Evolutionary conservation across 2,888 invertebrate species (phyloP).

Genomic region (Cephus rjabovi): DNA sequence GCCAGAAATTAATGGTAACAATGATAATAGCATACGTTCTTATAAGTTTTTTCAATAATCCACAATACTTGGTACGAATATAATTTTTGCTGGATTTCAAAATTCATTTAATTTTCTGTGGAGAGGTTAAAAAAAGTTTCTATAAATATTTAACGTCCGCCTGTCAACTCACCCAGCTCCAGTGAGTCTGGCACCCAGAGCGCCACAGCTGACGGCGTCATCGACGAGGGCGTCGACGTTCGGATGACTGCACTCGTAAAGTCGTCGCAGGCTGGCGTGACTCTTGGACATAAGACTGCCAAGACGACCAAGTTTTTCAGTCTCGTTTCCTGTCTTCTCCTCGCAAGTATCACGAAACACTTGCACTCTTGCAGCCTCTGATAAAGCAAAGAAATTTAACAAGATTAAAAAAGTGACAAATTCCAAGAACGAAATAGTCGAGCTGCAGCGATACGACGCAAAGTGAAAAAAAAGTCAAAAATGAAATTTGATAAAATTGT

Average conservation of each 20-base stretch:
- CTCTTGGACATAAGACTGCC: conserved; percentile 90
- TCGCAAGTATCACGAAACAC: conserved; percentile 60
- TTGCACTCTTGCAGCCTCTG: conserved; percentile 87
- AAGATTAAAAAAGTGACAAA: neutral
- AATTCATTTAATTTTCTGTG: no score
- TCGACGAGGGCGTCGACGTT: conserved; percentile 86
- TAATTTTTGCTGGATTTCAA: no score
- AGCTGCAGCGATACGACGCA: neutral
- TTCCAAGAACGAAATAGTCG: neutral
- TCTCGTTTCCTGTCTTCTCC: conserved; percentile 45
- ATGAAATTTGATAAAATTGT: no score
- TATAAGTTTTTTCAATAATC: no score
- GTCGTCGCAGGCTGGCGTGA: conserved; percentile 84
- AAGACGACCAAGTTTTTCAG: conserved; percentile 70
- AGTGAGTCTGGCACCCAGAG: conserved; percentile 90
- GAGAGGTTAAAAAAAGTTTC: no score
- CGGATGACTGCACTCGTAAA: conserved; percentile 95
- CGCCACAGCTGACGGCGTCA: conserved; percentile 75
- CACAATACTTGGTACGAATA: no score
- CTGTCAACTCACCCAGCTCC: conserved; percentile 82
- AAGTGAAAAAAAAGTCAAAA: no score
- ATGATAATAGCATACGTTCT: no score
- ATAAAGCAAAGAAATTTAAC: conserved; percentile 45
- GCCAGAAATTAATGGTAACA: no score
- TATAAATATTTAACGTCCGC: neutral